Base-by-base conservation (phyloP, 2,113 vertebrate genomes). In the Serilophus lunatus region DNA sequence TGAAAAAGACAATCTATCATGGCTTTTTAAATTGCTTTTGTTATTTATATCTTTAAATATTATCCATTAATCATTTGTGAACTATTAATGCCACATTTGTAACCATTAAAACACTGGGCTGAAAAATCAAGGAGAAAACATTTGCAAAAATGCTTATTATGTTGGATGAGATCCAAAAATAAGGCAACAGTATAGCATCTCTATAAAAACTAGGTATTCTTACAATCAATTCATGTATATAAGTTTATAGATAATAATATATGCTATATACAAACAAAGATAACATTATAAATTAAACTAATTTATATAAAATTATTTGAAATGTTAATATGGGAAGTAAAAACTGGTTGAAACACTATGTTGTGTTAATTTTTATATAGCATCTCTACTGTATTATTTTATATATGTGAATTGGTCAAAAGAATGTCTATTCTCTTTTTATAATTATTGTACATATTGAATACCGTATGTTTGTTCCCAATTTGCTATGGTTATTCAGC, bases 11-110 rank as follows among this genome's bases (percentile, higher is more conserved):
- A 86, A 91, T 95, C 78, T 82, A 96, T 87, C 56, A 80, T 47
- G 7, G 76, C 44, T 96, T 96, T 96, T 96, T 50, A 7, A 97
- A 97, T 96, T 97, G 71, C 51, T 71, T 96, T 80, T 74, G 36
- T 95, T 97, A 94, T 95, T 97, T 95, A 92, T 91, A 54, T 95
- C 59, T 93, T 81, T 71, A 93, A 96, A 94, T 54, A 93, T 76
- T 56, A 92, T 94, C 85, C 95, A 96, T 97, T 97, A 96, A 97
- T 98, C 88, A 96, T 93, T 75, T 86, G 54, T 93, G 84, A 95
- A 78, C 71, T 96, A 96, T 96, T 97, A 88, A 94, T 95, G 90
- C 65, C 29, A 70, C 91, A 86, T 97, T 92, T 87, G 11, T 61
- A 93, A 82, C 82, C 88, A 95, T 96, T 98, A 93, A 95, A 96